Base-by-base conservation (phyloP, 2,888 invertebrate species). In the Drosophila helvetica region DNA sequence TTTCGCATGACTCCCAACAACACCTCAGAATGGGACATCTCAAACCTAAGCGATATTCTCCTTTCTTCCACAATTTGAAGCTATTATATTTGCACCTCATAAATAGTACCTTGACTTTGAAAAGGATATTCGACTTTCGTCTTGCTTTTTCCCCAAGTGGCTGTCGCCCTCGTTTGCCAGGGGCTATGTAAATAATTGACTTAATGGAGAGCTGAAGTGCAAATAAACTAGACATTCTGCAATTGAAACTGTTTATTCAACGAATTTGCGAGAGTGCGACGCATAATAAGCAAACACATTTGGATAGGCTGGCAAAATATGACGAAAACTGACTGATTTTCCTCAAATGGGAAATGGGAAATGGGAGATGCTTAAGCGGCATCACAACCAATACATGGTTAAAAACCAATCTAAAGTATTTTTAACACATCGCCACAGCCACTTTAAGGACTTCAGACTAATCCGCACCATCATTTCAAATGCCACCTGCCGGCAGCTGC, bases 191-290 rank as follows among this genome's bases (percentile, higher is more conserved):
- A 17, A 42, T 43, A 54, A 59, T 58, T 57, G 50, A 55, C 56
- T 52, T 43, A 19, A 47, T 33, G 46, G 25, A 46, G n/a, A n/a
- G 45, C 27, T 42, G 10, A 45, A 59, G 42, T 38, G 55, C 60
- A 66, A 60, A 55, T 25, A 51, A 38, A 58, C 61, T 43, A 77
- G 67, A 69, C 60, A 78, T 55, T 58, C 53, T 63, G 56, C 55
- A 58, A 71, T 54, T 54, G 47, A 58, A 71, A 57, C 63, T 57
- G 69, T 79, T 74, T 72, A 53, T 45, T 50, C 63, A 71, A 67
- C 53, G 52, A 50, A 65, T 53, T 64, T 75, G 78, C 73, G 33
- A 51, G 27, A 30, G 43, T 27, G 30, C 52, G 47, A 57, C n/a
- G 46, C 25, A 46, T 47, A 18, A 53, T 47, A 25, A 30, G 52